phyloP scores from a whole-genome alignment of 2,113 vertebrate genomes.

The Poeciliopsis prolifica region DNA sequence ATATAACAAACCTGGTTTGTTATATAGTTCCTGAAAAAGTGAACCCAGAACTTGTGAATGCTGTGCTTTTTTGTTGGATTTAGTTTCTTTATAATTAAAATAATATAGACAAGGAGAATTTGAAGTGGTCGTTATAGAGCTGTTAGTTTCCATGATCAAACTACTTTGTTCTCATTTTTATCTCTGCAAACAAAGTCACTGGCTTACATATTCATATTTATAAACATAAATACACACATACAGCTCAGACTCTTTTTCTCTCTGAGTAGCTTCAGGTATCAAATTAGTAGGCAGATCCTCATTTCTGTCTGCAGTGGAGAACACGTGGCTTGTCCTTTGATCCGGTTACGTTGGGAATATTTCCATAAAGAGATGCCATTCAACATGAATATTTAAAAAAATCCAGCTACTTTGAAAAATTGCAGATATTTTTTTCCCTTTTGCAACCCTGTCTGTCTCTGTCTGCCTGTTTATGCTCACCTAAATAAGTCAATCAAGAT shows the following conservation, averaged over 20 bases:
- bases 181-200: constrained; percentile 1
- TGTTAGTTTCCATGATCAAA: constrained; percentile 23
- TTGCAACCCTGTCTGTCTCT: background rate
- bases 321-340: constrained; percentile 66
- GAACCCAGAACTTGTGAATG: constrained; percentile 12
- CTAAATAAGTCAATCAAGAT: constrained; percentile 44
- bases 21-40: constrained; percentile 26
- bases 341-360: constrained; percentile 52
- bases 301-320: constrained; percentile 57
- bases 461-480: background rate
- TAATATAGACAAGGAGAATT: constrained; percentile 16
- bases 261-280: constrained; percentile 59
- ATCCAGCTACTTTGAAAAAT: constrained; percentile 44
- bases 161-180: constrained; percentile 7
- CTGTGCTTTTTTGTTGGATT: constrained; percentile 37
- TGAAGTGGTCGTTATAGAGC: background rate
- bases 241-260: constrained; percentile 22
- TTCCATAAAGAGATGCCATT: constrained; percentile 51
- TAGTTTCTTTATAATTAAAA: background rate
- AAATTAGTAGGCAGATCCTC: constrained; percentile 58
- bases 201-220: constrained; percentile 38
- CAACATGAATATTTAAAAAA: constrained; percentile 50
- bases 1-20: background rate
- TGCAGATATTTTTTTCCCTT: background rate
- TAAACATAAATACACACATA: constrained; percentile 19